These are phyloP conservation scores for Anaspis maculata DNA, from an alignment of 2,888 invertebrate species.

Conservation along the genomic window DNA sequence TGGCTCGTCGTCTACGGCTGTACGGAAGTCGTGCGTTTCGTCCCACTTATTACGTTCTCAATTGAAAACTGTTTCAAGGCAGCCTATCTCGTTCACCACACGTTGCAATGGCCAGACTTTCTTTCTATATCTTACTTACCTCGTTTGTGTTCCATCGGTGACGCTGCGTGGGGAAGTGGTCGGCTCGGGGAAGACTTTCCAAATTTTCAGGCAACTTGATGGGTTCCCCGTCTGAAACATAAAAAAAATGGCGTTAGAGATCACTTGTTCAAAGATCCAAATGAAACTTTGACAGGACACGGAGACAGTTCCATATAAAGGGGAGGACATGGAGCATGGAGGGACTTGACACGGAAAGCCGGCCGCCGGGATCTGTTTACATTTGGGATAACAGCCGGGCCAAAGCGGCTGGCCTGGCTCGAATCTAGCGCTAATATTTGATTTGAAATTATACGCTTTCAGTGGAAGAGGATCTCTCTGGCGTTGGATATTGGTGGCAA, in stretches of 20 bases:
- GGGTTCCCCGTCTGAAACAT: constrained; percentile 74
- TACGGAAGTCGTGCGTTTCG: no score
- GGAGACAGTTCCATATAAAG: not conserved
- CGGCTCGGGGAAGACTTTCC: constrained; percentile 88
- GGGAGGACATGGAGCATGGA: no score
- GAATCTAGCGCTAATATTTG: constrained; percentile 14
- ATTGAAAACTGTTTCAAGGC: no score
- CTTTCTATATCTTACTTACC: no score
- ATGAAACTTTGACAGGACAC: constrained; percentile 19
- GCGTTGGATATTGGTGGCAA: constrained; percentile 7
- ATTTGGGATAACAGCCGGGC: constrained; percentile 13
- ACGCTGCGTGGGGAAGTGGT: constrained; percentile 89
- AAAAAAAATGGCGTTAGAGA: not conserved
- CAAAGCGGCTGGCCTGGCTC: constrained; percentile 5
- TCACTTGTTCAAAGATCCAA: constrained; percentile 5
- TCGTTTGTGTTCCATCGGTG: constrained; percentile 99
- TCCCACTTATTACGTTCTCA: no score
- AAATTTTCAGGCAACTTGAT: constrained; percentile 92
- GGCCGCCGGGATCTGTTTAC: constrained; percentile 11
- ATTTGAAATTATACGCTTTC: constrained; percentile 19
- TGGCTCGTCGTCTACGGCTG: no score
- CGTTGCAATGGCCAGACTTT: not conserved
- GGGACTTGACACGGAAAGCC: constrained; percentile 8
- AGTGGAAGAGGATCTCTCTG: constrained; percentile 5
- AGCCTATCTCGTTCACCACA: no score